phyloP scores from a whole-genome alignment of 92 coral and sea anemone genomes.

The Porites evermanni region DNA sequence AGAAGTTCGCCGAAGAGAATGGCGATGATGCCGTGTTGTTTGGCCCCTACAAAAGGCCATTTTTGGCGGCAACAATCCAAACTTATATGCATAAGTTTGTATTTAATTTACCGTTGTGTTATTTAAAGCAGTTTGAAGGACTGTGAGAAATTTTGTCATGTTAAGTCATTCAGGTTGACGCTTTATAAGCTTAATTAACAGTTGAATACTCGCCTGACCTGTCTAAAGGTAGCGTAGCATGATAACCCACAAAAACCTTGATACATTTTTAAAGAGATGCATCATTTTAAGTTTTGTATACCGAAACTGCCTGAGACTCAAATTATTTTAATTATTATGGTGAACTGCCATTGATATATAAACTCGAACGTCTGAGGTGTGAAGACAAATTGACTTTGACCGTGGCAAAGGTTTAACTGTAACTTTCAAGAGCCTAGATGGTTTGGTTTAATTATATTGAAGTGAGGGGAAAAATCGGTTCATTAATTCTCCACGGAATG shows the following conservation, averaged over 20 bases:
- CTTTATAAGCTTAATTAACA: neutral
- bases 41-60: constrained; percentile 43
- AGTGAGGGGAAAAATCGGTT: too few relatives aligned
- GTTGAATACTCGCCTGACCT: neutral
- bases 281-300: neutral
- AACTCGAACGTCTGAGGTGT: too few relatives aligned
- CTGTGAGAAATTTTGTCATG: constrained; percentile 5
- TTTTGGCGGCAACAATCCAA: constrained; percentile 42
- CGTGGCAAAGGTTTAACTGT: too few relatives aligned
- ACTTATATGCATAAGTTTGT: constrained; percentile 52
- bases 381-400: too few relatives aligned
- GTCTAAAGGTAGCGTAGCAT: neutral
- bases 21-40: constrained; percentile 47
- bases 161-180: neutral
- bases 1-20: constrained; percentile 22
- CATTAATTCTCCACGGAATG: too few relatives aligned
- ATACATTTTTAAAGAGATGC: too few relatives aligned
- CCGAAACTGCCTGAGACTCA: neutral
- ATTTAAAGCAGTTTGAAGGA: neutral
- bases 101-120: neutral
- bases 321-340: too few relatives aligned
- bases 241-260: neutral
- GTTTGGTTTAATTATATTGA: too few relatives aligned
- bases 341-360: too few relatives aligned
- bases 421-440: too few relatives aligned